Conservation (phyloP, 92 coral and sea anemone genomes). For the Phenganax marumi region DNA sequence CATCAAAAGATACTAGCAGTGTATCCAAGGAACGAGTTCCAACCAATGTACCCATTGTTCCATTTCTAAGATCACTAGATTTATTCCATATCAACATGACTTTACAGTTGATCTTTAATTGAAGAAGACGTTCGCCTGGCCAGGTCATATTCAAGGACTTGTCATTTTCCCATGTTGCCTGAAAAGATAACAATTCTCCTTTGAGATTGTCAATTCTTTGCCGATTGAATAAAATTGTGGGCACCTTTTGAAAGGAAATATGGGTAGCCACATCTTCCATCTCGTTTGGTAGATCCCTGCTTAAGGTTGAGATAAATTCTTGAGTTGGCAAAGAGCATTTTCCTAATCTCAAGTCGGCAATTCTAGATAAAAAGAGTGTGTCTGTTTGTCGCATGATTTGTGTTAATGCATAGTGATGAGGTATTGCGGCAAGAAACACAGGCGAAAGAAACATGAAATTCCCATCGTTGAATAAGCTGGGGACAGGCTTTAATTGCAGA, state of each 20-base stretch:
- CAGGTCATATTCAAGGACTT: slow-evolving; percentile 25
- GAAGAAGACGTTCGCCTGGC: slow-evolving; percentile 25
- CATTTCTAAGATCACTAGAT: slow-evolving; percentile 31
- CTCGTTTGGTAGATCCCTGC: not conserved
- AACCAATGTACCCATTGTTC: slow-evolving; percentile 30
- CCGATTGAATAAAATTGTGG: not conserved
- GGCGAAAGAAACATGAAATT: too few relatives aligned
- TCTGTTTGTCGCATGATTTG: too few relatives aligned
- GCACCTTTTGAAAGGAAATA: not conserved
- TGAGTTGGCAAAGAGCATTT: too few relatives aligned
- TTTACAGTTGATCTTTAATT: slow-evolving; percentile 31
- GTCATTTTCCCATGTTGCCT: slow-evolving; percentile 27
- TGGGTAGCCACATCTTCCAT: not conserved
- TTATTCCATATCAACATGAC: slow-evolving; percentile 52
- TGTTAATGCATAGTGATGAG: too few relatives aligned
- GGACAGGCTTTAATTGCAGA: too few relatives aligned
- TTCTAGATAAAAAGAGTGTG: too few relatives aligned
- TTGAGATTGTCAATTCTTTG: slow-evolving; percentile 4
- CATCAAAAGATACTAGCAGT: slow-evolving; percentile 18
- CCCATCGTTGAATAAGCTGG: too few relatives aligned
- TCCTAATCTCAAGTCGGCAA: too few relatives aligned
- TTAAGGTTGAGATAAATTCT: not conserved
- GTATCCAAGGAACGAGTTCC: not conserved
- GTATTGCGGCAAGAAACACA: too few relatives aligned
- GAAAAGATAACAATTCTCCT: not conserved